Evolutionary conservation across 2,113 vertebrate species (phyloP).

Genomic region (Notarius quadriscutis): DNA sequence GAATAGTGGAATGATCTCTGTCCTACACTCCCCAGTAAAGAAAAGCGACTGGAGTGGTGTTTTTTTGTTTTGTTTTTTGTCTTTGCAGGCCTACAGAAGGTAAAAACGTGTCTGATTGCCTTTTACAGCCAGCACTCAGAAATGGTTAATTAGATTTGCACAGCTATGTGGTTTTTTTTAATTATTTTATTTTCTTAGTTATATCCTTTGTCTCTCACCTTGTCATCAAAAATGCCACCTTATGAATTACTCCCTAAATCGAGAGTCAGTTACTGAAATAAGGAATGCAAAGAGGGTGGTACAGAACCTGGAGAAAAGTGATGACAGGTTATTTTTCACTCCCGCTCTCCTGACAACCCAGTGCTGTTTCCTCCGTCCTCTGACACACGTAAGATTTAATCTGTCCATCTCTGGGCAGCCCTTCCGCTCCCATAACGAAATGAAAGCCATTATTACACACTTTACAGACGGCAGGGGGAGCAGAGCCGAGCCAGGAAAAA

Average conservation of each 20-base stretch:
- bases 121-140: background rate
- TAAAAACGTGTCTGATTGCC: background rate
- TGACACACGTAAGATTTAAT: constrained; percentile 73
- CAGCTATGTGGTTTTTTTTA: background rate
- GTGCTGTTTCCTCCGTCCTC: constrained; percentile 72
- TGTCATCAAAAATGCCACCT: constrained; percentile 32
- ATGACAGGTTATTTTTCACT: constrained; percentile 82
- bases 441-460: constrained; percentile 73
- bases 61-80: background rate
- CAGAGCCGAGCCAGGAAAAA: constrained; percentile 38
- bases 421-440: constrained; percentile 72
- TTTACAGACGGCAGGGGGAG: constrained; percentile 53
- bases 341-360: constrained; percentile 67
- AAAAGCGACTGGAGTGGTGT: background rate
- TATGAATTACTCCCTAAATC: constrained; percentile 14
- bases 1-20: background rate
- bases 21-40: background rate
- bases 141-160: background rate
- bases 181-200: background rate
- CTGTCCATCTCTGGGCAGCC: constrained; percentile 68
- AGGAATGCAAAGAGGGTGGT: constrained; percentile 34
- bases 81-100: background rate
- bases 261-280: constrained; percentile 43
- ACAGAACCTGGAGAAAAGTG: constrained; percentile 59
- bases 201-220: constrained; percentile 24